phyloP scores from a whole-genome alignment of 2,888 invertebrate genomes.

The Tortricodes alternella region DNA sequence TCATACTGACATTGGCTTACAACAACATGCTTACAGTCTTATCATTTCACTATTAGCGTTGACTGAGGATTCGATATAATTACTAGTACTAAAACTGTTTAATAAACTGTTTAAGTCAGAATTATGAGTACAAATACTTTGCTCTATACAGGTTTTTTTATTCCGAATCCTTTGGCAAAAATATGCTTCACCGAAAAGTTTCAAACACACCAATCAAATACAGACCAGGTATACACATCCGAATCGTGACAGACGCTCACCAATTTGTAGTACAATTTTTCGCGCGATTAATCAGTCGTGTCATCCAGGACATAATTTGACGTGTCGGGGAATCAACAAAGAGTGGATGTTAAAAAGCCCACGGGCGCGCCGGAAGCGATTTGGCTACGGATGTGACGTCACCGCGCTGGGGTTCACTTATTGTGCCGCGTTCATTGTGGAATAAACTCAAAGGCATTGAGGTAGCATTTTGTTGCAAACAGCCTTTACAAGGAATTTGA shows the following conservation, averaged over 20 bases:
- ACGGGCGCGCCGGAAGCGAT: slow-evolving; percentile 75
- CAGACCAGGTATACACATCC: too few species aligned
- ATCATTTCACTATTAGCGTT: too few species aligned
- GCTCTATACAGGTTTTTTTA: too few species aligned
- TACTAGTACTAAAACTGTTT: too few species aligned
- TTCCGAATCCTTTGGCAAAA: too few species aligned
- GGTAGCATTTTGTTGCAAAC: slow-evolving; percentile 14
- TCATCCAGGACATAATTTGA: slow-evolving; percentile 63
- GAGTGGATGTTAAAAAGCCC: slow-evolving; percentile 66
- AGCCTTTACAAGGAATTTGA: slow-evolving; percentile 7
- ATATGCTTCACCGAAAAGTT: too few species aligned
- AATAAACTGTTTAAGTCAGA: too few species aligned
- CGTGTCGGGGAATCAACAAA: slow-evolving; percentile 64
- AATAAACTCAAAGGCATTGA: slow-evolving; percentile 26
- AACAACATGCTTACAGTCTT: too few species aligned
- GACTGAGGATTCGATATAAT: too few species aligned
- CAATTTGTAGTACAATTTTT: slow-evolving; percentile 44
- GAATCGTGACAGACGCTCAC: not conserved
- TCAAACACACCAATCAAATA: too few species aligned
- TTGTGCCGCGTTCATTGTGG: slow-evolving; percentile 22
- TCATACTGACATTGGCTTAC: too few species aligned
- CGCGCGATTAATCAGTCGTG: slow-evolving; percentile 62
- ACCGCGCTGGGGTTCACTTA: slow-evolving; percentile 55
- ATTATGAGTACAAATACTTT: too few species aligned
- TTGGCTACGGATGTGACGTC: slow-evolving; percentile 75